Evolutionary conservation across 2,797 vertebrate genomes (phyloP).

Genomic region (Trachurus trachurus): DNA sequence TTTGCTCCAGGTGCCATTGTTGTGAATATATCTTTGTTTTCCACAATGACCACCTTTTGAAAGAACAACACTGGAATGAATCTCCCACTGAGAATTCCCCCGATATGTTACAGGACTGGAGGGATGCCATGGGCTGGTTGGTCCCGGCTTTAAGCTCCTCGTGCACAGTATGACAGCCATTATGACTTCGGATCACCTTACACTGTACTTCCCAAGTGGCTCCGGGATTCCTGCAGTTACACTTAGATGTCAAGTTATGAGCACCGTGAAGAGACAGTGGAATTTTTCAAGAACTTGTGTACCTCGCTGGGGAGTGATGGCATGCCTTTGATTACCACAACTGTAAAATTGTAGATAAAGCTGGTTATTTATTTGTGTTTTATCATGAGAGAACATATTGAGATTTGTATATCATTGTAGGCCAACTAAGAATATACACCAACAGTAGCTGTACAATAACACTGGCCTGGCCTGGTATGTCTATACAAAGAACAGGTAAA

Average conservation of each 20-base stretch:
- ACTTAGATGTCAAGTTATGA: slow-evolving; percentile 55
- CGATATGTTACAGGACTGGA: slow-evolving; percentile 46
- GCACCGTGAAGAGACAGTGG: slow-evolving; percentile 44
- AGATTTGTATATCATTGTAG: background rate
- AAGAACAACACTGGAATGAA: slow-evolving; percentile 16
- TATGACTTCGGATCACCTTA: slow-evolving; percentile 66
- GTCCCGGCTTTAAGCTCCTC: slow-evolving; percentile 38
- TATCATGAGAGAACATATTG: background rate
- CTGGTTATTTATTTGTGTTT: slow-evolving; percentile 5
- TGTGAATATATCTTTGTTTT: slow-evolving; percentile 35
- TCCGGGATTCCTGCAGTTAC: slow-evolving; percentile 56
- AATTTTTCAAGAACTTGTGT: slow-evolving; percentile 54
- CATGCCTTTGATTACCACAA: slow-evolving; percentile 36
- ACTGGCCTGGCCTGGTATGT: background rate
- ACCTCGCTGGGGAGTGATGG: slow-evolving; percentile 4
- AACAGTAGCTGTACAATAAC: background rate
- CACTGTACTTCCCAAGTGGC: slow-evolving; percentile 58
- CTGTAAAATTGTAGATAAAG: slow-evolving; percentile 26
- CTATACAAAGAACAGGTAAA: background rate
- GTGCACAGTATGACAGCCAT: slow-evolving; percentile 51
- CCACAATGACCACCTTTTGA: slow-evolving; percentile 34
- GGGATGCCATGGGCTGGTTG: slow-evolving; percentile 38
- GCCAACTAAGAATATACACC: background rate
- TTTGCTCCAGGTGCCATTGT: slow-evolving; percentile 20
- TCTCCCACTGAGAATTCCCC: slow-evolving; percentile 47